Evolutionary conservation across 2,797 vertebrate species (phyloP).

Genomic region (Telmatherina bonti): DNA sequence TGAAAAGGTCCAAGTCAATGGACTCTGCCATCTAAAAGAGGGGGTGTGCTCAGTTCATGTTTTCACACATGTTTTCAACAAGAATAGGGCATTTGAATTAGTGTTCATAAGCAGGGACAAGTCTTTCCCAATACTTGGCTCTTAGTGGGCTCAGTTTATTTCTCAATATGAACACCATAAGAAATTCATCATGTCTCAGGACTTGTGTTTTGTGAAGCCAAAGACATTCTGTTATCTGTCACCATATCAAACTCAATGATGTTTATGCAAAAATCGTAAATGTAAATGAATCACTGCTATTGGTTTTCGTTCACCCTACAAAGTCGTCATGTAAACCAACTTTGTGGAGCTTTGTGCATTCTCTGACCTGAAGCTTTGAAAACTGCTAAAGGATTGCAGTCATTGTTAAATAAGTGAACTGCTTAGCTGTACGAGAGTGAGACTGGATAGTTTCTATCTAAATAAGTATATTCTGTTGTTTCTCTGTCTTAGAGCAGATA

Average conservation of each 20-base stretch:
- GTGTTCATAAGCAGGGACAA: slow-evolving; percentile 43
- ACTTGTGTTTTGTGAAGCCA: slow-evolving; percentile 4
- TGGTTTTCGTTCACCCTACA: slow-evolving; percentile 4
- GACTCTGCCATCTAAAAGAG: slow-evolving; percentile 71
- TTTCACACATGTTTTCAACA: slow-evolving; percentile 64
- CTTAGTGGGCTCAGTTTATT: not conserved
- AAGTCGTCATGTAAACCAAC: not conserved
- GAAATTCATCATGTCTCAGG: slow-evolving; percentile 1
- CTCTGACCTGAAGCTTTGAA: not conserved
- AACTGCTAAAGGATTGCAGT: slow-evolving; percentile 1
- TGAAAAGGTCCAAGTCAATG: slow-evolving; percentile 74
- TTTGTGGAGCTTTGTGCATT: not conserved
- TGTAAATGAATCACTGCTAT: not conserved
- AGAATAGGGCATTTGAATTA: slow-evolving; percentile 42
- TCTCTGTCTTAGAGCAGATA: not conserved
- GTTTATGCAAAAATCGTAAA: not conserved
- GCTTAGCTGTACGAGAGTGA: not conserved
- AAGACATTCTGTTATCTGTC: not conserved
- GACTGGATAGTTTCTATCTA: not conserved
- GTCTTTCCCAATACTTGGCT: slow-evolving; percentile 18
- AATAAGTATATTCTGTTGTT: not conserved
- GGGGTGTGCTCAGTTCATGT: slow-evolving; percentile 58
- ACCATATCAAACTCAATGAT: not conserved
- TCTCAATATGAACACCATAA: not conserved
- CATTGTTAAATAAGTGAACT: not conserved